A percentile compares a stretch with the other conserved stretches of the same genome.
Evolutionary conservation across 2,797 vertebrate genomes (phyloP).

Genomic region (Propithecus deckenii): DNA sequence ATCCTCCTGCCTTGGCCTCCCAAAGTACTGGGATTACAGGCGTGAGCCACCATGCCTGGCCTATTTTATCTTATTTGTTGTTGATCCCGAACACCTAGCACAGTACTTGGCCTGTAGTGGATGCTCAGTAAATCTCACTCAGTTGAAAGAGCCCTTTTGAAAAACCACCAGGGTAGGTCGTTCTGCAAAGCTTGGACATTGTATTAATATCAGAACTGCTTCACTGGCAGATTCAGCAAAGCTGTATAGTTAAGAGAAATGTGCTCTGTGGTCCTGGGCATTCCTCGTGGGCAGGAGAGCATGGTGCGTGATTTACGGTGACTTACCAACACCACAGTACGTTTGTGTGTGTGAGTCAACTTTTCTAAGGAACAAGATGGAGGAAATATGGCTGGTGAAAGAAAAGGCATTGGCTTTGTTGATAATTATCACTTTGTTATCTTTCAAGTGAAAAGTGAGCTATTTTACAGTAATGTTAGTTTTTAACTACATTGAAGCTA

Average conservation of each 20-base stretch:
- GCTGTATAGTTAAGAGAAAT: not conserved
- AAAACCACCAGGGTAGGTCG: not conserved
- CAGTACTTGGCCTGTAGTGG: not conserved
- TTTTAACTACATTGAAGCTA: not conserved
- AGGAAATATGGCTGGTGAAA: not conserved
- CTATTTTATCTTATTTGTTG: not conserved
- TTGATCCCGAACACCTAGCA: not conserved
- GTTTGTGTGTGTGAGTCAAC: not conserved
- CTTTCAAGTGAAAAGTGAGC: not conserved
- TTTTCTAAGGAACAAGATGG: not conserved
- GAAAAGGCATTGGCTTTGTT: not conserved
- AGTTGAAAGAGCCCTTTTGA: not conserved
- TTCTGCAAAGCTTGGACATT: not conserved
- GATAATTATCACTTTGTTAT: not conserved
- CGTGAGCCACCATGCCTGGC: not conserved
- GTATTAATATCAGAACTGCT: not conserved
- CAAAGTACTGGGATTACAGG: not conserved
- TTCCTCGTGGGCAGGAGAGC: not conserved
- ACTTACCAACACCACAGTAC: not conserved
- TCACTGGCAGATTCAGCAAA: not conserved
- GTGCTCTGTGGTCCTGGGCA: not conserved
- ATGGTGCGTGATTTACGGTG: accelerated
- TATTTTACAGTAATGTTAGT: not conserved
- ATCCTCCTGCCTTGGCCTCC: not conserved
- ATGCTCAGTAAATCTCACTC: not conserved